A percentile compares a stretch with the other conserved stretches of the same genome.
These are phyloP conservation scores for Megamerina dolium DNA, from an alignment of 2,888 invertebrate species.

Conservation along the genomic window DNA sequence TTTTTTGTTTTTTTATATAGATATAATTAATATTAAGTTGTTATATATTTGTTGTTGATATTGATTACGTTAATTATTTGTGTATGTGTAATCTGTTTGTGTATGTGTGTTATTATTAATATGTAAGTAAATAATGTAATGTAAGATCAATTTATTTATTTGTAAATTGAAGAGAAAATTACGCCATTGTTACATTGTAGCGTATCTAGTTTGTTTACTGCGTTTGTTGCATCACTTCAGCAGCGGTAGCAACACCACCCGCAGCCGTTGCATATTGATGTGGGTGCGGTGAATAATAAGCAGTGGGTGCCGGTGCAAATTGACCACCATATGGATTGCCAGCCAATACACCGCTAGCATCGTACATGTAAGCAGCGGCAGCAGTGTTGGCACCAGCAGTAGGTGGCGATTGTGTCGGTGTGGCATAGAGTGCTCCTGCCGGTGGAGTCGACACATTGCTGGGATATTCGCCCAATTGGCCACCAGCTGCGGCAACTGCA, in stretches of 20 bases:
- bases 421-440: conserved; percentile 33
- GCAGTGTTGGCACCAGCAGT: conserved; percentile 30
- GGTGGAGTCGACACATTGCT: conserved; percentile 34
- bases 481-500: conserved; percentile 31
- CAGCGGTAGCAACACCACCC: conserved; percentile 23
- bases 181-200: no score
- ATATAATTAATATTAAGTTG: no score
- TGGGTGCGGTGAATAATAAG: conserved; percentile 37
- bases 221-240: conserved; percentile 18
- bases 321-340: conserved; percentile 46
- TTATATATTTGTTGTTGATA: no score
- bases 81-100: no score
- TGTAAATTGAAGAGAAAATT: no score
- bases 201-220: conserved; percentile 11
- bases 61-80: no score
- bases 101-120: no score
- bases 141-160: no score
- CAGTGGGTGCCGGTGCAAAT: conserved; percentile 37
- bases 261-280: conserved; percentile 35
- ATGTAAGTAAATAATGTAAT: no score
- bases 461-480: conserved; percentile 35
- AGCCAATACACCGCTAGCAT: conserved; percentile 43
- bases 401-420: conserved; percentile 45
- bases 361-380: conserved; percentile 42
- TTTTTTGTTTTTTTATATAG: no score